Base-by-base conservation (phyloP, 2,888 invertebrate species). In the Lissocephala sabroskyi region DNA sequence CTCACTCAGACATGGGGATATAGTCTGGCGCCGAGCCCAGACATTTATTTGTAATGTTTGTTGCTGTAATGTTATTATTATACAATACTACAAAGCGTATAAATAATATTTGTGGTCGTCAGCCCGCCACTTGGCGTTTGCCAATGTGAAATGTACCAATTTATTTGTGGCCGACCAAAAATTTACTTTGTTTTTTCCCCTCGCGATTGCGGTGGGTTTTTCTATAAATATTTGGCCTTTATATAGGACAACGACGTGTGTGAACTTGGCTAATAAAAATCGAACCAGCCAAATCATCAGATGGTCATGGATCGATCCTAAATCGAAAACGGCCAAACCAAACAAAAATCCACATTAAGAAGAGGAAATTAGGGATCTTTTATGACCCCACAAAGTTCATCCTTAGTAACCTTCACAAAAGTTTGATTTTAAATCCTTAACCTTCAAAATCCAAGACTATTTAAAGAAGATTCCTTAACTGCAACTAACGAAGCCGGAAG, bases 261-360 rank as follows among this genome's bases (percentile, higher is more conserved):
- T 49, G 48, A 43, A 49, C 48, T 49, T 49, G 42, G 9, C 28
- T 41, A 41, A 37, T 9, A 14, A 23, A 23, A 23, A 23, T 51
- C 52, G 63, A 60, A 64, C 60, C 55, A 65, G 84, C 85, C 85
- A 84, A 85, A 85, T 85, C 81, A 84, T 83, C 48, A 82, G n/a
- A n/a, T n/a, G n/a, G n/a, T n/a, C n/a, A n/a, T n/a, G n/a, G n/a
- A n/a, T n/a, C n/a, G n/a, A n/a, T n/a, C n/a, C n/a, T n/a, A n/a
- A n/a, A n/a, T n/a, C n/a, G n/a, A n/a, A n/a, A n/a, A n/a, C n/a
- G n/a, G n/a, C n/a, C n/a, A n/a, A n/a, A n/a, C n/a, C n/a, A n/a
- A n/a, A n/a, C n/a, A n/a, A n/a, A n/a, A n/a, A n/a, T n/a, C n/a
- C n/a, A n/a, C n/a, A n/a, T n/a, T n/a, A n/a, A n/a, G n/a, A n/a